Percentiles rank a stretch among this genome's conserved stretches.
These are phyloP conservation scores for Burhinus oedicnemus DNA, from an alignment of 2,113 vertebrate species.

Conservation along the genomic window DNA sequence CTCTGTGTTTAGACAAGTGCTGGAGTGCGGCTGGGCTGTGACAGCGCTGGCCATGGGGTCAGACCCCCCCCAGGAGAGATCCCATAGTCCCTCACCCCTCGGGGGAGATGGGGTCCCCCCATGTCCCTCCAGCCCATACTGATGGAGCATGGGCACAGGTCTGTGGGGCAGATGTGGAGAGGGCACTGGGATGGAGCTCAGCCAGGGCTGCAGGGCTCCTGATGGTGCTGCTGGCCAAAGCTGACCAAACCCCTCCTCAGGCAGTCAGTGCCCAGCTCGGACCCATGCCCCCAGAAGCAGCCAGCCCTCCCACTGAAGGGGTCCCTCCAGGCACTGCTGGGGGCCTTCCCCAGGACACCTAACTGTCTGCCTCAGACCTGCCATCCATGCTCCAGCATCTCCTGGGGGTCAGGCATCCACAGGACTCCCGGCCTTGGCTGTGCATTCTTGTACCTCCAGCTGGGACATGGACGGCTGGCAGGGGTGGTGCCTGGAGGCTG, in stretches of 20 bases:
- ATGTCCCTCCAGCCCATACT: fast-evolving
- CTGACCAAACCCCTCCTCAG: background rate
- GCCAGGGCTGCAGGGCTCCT: background rate
- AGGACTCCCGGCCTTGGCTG: fast-evolving
- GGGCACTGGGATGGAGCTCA: background rate
- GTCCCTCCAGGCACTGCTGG: background rate
- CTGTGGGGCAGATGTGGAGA: fast-evolving
- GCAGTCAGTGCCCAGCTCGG: fast-evolving
- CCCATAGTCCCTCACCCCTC: fast-evolving
- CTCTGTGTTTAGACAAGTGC: conserved; percentile 57
- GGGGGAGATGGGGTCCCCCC: fast-evolving
- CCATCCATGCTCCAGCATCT: background rate
- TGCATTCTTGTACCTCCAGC: fast-evolving
- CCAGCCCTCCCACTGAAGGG: background rate
- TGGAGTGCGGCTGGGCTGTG: background rate
- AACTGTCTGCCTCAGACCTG: fast-evolving
- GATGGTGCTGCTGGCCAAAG: background rate
- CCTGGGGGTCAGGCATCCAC: fast-evolving
- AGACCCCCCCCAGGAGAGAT: background rate
- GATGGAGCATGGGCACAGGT: fast-evolving
- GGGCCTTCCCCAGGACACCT: background rate
- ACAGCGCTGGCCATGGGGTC: background rate
- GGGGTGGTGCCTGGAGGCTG: background rate
- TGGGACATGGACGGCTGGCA: fast-evolving
- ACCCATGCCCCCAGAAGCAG: background rate